Evolutionary conservation across 1,140 invertebrate species (phyloP).

Genomic region (Drosophila quadrilineata): DNA sequence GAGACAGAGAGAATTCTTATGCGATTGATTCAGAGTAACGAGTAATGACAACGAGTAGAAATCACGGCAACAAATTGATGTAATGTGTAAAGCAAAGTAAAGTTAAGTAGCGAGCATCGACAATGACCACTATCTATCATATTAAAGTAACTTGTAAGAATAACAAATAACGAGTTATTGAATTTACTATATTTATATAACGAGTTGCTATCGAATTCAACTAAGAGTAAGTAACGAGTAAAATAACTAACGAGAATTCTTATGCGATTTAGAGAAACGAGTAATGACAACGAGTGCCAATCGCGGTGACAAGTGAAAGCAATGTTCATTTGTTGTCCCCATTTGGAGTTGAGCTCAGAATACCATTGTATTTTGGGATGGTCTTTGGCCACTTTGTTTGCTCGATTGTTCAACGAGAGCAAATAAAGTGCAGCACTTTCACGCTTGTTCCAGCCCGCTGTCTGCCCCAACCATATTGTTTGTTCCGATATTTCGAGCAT

Average conservation of each 20-base stretch:
- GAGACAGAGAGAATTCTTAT: too few species aligned
- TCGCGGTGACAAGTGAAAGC: too few species aligned
- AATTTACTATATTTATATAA: too few species aligned
- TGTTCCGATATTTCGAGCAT: slow-evolving; percentile 40
- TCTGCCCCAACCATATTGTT: slow-evolving; percentile 32
- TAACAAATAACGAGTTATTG: too few species aligned
- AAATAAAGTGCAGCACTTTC: slow-evolving; percentile 62
- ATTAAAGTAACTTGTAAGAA: too few species aligned
- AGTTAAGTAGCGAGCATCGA: background rate
- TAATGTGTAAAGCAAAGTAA: background rate
- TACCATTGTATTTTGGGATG: too few species aligned
- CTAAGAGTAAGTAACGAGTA: too few species aligned
- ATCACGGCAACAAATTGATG: too few species aligned
- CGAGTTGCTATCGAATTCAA: too few species aligned
- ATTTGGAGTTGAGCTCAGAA: too few species aligned
- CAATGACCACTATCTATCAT: too few species aligned
- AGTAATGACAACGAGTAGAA: background rate
- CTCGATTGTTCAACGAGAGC: slow-evolving; percentile 59
- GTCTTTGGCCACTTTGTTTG: slow-evolving; percentile 49
- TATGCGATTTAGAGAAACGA: background rate
- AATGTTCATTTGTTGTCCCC: background rate
- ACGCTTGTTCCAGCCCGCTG: too few species aligned
- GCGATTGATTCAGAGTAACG: background rate
- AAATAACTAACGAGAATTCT: background rate
- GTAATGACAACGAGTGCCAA: background rate